Percentiles rank a stretch among this genome's conserved stretches.
Conservation (phyloP, 2,888 invertebrate genomes). For the Biston betularia region DNA sequence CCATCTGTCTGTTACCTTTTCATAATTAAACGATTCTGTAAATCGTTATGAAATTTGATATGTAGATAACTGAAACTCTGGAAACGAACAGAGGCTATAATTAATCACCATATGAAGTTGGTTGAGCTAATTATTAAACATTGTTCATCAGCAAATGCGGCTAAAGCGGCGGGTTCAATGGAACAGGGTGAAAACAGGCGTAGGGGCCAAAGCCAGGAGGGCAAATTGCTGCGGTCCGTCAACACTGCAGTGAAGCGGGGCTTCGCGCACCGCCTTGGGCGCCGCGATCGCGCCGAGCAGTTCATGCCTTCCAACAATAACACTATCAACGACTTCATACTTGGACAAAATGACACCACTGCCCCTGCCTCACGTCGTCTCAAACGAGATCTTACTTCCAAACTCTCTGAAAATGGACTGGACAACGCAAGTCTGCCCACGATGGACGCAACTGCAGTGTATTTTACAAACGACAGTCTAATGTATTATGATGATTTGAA, state of each 20-base stretch:
- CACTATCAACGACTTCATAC: conserved; percentile 37
- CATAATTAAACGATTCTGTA: too few species aligned
- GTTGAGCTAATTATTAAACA: background rate
- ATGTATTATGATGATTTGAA: background rate
- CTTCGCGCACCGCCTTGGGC: conserved; percentile 59
- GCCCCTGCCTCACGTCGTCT: conserved; percentile 8
- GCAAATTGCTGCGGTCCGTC: conserved; percentile 61
- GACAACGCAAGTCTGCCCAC: background rate
- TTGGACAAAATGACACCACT: conserved; percentile 32
- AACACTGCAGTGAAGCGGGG: conserved; percentile 61
- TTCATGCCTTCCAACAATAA: conserved; percentile 49
- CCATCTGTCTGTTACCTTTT: too few species aligned
- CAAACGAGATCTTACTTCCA: background rate
- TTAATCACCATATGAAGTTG: background rate
- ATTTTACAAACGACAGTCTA: background rate
- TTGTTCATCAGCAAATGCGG: conserved; percentile 8
- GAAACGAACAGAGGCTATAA: too few species aligned
- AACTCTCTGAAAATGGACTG: background rate
- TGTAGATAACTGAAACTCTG: too few species aligned
- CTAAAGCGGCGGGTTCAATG: conserved; percentile 49
- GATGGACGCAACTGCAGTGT: background rate
- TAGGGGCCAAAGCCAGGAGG: conserved; percentile 40
- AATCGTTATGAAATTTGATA: too few species aligned
- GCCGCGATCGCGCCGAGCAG: conserved; percentile 54
- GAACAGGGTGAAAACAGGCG: conserved; percentile 41